Base-by-base conservation (phyloP, 1,140 invertebrate species). In the Drosophila repletoides region DNA sequence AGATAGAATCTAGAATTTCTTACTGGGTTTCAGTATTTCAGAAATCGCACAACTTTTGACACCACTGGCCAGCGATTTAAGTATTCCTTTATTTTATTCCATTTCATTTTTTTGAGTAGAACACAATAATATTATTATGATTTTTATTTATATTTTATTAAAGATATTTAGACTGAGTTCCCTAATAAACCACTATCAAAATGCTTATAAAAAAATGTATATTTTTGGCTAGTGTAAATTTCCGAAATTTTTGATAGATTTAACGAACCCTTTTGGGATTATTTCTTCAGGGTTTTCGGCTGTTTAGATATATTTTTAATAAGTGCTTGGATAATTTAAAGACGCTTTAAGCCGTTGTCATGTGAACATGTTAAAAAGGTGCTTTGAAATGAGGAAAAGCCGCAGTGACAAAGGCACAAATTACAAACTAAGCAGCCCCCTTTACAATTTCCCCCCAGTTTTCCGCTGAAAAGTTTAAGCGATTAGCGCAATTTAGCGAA, bases 401-500 rank as follows among this genome's bases (percentile, higher is more conserved):
- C 36, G 31, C 48, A 56, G 26, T 41, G 34, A 63, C 49, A 69
- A 56, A 40, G 38, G 43, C 36, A 58, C 58, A 43, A 65, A 49
- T 67, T 38, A 34, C 17, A 52, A 60, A 38, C 26, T 56, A 65
- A 64, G 22, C 26, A 21, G 34, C 5, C 45, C 26, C n/a, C 5
- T 1, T 19, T 49, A 5, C 43, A 5, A 3, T 7, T n/a, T 10
- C 17, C 5, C 12, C 12, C 6, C 10, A 2, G 40, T 29, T 29
- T 9, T 17, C 45, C 49, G 59, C 46, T 79, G 60, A 79, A 84
- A 80, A 80, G 75, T 86, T 86, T 72, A 86, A 80, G 75, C 67
- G 80, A 86, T 86, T 86, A 86, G 80, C 63, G 80, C 80, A 86
- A 86, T 86, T 86, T 86, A 86, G 80, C 80, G 80, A 86, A 80